Evolutionary conservation across 2,113 vertebrate genomes (phyloP).

Genomic region (Mionectes macconnelli): DNA sequence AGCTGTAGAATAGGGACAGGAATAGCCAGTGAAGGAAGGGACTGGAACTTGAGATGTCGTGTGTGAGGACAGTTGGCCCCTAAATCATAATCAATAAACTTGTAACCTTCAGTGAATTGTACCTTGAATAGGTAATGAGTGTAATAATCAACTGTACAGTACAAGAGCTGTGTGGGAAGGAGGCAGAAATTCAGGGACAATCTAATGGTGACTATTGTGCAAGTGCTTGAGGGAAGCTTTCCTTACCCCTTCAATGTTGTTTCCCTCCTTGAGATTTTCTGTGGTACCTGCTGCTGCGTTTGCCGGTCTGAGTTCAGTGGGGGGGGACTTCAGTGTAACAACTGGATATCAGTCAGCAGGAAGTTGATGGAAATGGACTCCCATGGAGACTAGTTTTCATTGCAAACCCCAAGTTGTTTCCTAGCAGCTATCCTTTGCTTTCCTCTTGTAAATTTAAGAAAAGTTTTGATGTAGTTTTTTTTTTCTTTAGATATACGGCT

Average conservation of each 20-base stretch:
- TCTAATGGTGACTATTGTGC: neutral
- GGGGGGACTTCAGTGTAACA: fast-evolving
- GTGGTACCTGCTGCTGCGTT: neutral
- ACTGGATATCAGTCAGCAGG: neutral
- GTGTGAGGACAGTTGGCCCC: fast-evolving
- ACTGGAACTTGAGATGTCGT: neutral
- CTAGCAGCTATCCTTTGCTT: neutral
- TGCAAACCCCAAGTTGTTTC: neutral
- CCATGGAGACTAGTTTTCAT: neutral
- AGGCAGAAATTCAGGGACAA: neutral
- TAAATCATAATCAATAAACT: neutral
- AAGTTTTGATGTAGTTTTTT: neutral
- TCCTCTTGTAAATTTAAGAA: neutral
- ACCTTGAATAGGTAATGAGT: neutral
- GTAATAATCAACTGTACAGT: neutral
- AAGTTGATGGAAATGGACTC: neutral
- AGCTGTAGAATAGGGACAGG: neutral
- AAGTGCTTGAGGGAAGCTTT: neutral
- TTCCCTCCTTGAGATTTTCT: neutral
- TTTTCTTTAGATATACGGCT: neutral
- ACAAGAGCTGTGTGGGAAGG: neutral
- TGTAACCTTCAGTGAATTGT: neutral
- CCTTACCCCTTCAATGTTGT: neutral
- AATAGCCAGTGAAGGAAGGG: neutral
- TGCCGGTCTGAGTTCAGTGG: neutral